Evolutionary conservation across 1,140 invertebrate genomes (phyloP).

Genomic region (Orussus abietinus): DNA sequence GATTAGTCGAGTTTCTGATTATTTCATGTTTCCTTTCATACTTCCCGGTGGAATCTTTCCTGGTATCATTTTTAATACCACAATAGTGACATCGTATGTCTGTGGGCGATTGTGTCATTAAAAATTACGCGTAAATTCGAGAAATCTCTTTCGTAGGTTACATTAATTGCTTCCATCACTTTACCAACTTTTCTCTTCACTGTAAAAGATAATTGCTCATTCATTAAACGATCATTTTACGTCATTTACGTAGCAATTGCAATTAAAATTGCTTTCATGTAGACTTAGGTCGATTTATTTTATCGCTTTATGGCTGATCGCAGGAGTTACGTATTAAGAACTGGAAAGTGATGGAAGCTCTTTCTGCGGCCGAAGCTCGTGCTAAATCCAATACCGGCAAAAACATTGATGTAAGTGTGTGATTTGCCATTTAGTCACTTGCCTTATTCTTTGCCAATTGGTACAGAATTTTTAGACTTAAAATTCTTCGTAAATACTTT

Average conservation of each 20-base stretch:
- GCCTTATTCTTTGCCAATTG: no score
- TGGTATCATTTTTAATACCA: no score
- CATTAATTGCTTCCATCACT: conserved; percentile 37
- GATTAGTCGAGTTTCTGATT: conserved; percentile 17
- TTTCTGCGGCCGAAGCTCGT: conserved; percentile 65
- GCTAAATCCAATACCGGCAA: conserved; percentile 40
- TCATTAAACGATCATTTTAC: not conserved
- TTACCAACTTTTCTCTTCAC: conserved; percentile 24
- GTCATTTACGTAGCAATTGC: no score
- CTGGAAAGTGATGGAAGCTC: conserved; percentile 84
- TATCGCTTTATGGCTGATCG: conserved; percentile 27
- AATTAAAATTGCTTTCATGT: not conserved
- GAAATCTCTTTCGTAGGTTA: no score
- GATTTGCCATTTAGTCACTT: no score
- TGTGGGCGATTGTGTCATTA: no score
- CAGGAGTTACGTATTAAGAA: conserved; percentile 81
- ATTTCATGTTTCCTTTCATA: conserved; percentile 7
- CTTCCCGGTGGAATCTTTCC: no score
- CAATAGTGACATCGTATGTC: no score
- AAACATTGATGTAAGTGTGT: conserved; percentile 54
- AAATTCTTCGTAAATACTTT: no score
- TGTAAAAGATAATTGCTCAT: not conserved
- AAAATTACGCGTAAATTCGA: no score
- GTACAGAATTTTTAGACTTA: no score
- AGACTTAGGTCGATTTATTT: not conserved